phyloP scores from a whole-genome alignment of 1,140 invertebrate genomes.

The Leptopilina clavipes region DNA sequence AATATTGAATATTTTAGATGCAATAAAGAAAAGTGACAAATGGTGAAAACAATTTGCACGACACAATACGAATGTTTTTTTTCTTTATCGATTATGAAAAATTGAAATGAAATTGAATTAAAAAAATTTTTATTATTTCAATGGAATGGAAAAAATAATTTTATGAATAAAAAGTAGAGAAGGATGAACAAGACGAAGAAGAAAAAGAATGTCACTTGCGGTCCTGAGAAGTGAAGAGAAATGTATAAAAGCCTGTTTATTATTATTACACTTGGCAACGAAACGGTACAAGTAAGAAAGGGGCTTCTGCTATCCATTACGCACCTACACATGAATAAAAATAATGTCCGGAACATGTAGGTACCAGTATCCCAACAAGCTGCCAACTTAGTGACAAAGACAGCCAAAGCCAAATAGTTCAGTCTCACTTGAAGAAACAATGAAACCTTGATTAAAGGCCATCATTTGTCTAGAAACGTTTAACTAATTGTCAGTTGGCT shows the following conservation, averaged over 20 bases:
- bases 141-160: neutral
- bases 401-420: neutral
- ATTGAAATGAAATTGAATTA: too few species aligned
- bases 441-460: neutral
- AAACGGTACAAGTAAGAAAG: conserved; percentile 27
- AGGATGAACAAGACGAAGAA: too few species aligned
- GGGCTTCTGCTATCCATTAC: conserved; percentile 24
- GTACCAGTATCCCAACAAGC: neutral
- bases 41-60: too few species aligned
- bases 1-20: neutral
- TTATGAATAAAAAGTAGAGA: neutral
- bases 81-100: too few species aligned
- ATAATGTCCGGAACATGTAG: conserved; percentile 29
- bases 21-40: neutral
- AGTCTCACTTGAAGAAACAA: neutral
- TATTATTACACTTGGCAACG: conserved; percentile 30
- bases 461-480: too few species aligned
- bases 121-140: neutral
- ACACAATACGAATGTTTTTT: too few species aligned
- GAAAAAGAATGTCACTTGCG: neutral
- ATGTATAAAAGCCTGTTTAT: conserved; percentile 33
- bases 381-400: conserved; percentile 15
- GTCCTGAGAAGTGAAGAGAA: conserved; percentile 11
- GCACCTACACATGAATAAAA: conserved; percentile 18
- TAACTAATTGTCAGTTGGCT: too few species aligned